Evolutionary conservation across 2,797 vertebrate genomes (phyloP), one percentile per base, ranked within the genome.

Genomic region (Enteromius paludinosus): DNA sequence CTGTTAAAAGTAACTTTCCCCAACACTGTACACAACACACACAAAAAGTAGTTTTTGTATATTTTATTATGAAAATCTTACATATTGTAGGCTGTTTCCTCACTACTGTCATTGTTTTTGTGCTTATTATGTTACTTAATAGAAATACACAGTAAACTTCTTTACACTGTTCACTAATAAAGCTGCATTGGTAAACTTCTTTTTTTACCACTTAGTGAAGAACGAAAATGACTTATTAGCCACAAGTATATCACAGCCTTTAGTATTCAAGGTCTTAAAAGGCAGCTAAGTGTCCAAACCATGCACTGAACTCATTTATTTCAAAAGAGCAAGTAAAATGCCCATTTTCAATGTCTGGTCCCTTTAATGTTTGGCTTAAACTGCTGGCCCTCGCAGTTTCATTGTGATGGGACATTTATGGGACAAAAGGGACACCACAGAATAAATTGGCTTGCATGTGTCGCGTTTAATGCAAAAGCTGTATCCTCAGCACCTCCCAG

Each of bases 311-410:
- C 66, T 45, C 33, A 4, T 62, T 62, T 62, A 10, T 62, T 64
- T 43, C 2, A 41, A 43, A 47, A 12, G 25, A 47, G 41, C 25
- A 70, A 33, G 28, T n/a, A 30, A 68, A 70, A 28, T 15, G 17
- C 0, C 18, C 2, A 15, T 59, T 49, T 20, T 30, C 23, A 23
- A 10, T 41, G 47, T 45, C 5, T 47, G 35, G 18, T 41, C 23
- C 9, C 23, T 80, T 80, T 62, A 62, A 80, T 33, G 30, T 30
- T 41, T 8, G 4, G n/a, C 23, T 43, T 66, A 43, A 74, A 43
- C 47, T 54, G 33, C 47, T 82, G 61, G 17, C 47, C 35, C 47
- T 74, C 75, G 70, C 80, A 66, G 33, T 65, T 82, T 82, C 80
- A 74, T 54, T 66, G 56, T n/a, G 23, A 82, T 73, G 47, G 28